Conservation (phyloP, 2,113 vertebrate species). For the Petrocephalus microphthalmus region DNA sequence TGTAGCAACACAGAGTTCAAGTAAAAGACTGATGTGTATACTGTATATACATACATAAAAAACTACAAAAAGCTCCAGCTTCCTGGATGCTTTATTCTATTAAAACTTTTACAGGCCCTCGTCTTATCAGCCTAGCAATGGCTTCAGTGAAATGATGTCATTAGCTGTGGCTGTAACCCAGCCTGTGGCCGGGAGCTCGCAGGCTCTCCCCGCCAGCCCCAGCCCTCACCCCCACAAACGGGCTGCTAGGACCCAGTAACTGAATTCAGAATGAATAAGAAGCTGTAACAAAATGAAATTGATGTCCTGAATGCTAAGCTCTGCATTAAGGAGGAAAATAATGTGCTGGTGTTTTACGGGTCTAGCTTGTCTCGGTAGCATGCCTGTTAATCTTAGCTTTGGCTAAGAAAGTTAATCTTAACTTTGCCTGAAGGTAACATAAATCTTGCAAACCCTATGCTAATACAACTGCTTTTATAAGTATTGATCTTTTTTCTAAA, state of each 20-base stretch:
- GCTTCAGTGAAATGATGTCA: conserved; percentile 14
- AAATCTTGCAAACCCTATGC: conserved; percentile 64
- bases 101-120: not conserved
- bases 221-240: not conserved
- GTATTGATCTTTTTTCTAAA: conserved; percentile 59
- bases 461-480: conserved; percentile 57
- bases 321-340: conserved; percentile 62
- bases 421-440: conserved; percentile 62
- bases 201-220: not conserved
- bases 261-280: conserved; percentile 63
- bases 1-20: not conserved
- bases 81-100: not conserved
- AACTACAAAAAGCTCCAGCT: not conserved
- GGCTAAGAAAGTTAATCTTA: conserved; percentile 60
- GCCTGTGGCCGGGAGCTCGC: conserved; percentile 42
- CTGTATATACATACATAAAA: not conserved
- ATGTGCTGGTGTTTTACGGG: conserved; percentile 65
- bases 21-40: not conserved
- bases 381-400: conserved; percentile 63
- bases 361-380: conserved; percentile 49
- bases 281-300: conserved; percentile 50
- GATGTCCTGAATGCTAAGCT: conserved; percentile 61
- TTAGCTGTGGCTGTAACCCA: not conserved
- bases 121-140: conserved; percentile 5
- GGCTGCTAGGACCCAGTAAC: conserved; percentile 49